Conservation (phyloP, 2,797 vertebrate species). For the Chiroxiphia lanceolata region DNA sequence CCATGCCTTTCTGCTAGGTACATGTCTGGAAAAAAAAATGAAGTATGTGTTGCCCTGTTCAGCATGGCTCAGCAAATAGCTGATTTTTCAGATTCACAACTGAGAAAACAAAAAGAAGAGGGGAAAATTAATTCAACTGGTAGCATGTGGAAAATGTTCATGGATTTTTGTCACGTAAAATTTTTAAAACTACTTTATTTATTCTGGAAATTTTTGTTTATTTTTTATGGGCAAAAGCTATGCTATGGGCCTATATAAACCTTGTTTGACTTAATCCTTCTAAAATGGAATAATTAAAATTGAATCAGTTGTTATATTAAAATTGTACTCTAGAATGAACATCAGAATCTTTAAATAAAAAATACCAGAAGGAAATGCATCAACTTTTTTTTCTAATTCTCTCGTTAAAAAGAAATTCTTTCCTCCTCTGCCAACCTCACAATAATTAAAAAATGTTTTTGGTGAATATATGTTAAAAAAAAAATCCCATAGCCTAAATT, state of each 20-base stretch:
- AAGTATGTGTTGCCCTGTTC: neutral
- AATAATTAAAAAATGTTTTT: neutral
- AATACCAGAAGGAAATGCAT: neutral
- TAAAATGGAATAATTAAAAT: neutral
- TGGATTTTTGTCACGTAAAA: neutral
- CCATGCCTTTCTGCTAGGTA: neutral
- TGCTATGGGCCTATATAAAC: neutral
- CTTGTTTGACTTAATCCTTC: neutral
- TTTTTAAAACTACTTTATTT: neutral
- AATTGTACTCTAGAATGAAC: neutral
- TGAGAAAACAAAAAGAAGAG: neutral
- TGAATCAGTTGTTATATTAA: neutral
- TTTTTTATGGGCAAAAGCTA: neutral
- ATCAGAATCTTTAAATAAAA: neutral
- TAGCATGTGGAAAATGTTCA: neutral
- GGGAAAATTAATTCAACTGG: neutral
- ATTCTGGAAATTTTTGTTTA: neutral
- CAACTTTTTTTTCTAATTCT: neutral
- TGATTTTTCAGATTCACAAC: neutral
- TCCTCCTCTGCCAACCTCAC: neutral
- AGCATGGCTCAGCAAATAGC: neutral
- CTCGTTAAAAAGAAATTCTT: neutral
- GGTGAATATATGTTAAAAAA: neutral
- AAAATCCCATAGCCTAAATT: rapidly evolving
- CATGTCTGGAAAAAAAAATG: rapidly evolving